A percentile compares a stretch with the other conserved stretches of the same genome.
Conservation (phyloP, 1,140 invertebrate species). For the Phymastichus coffea region DNA sequence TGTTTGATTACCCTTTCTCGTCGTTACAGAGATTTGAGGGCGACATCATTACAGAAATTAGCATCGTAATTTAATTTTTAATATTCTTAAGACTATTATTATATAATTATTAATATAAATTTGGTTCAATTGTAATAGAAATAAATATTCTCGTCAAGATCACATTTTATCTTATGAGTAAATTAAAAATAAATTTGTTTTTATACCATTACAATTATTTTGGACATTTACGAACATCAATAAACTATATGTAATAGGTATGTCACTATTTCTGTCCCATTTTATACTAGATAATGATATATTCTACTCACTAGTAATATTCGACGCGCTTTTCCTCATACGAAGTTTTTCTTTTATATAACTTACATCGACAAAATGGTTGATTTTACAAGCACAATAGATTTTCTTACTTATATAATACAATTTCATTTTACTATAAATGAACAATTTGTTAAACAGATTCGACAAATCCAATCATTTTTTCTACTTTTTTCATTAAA, state of each 20-base stretch:
- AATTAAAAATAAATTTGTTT: background rate
- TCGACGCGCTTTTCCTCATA: conserved; percentile 23
- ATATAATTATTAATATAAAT: background rate
- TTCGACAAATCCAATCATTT: conserved; percentile 23
- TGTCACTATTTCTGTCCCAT: conserved; percentile 1
- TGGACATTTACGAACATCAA: background rate
- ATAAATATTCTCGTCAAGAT: too few relatives aligned
- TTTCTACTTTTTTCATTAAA: conserved; percentile 22
- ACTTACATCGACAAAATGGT: conserved; percentile 12
- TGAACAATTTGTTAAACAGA: conserved; percentile 22
- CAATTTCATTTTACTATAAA: conserved; percentile 24
- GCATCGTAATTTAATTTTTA: background rate
- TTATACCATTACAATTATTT: conserved; percentile 12
- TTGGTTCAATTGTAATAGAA: background rate
- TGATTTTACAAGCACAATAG: too few relatives aligned
- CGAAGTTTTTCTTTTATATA: conserved; percentile 4
- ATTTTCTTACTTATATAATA: conserved; percentile 14
- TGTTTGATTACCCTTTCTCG: too few relatives aligned
- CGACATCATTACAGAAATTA: background rate
- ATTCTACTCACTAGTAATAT: conserved; percentile 21
- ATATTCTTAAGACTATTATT: background rate
- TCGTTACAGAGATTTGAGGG: too few relatives aligned
- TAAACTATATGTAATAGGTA: conserved; percentile 15
- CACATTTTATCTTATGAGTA: conserved; percentile 2
- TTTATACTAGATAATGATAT: conserved; percentile 12